Base-by-base conservation (phyloP, 1,140 invertebrate species). In the Microplitis mediator region DNA sequence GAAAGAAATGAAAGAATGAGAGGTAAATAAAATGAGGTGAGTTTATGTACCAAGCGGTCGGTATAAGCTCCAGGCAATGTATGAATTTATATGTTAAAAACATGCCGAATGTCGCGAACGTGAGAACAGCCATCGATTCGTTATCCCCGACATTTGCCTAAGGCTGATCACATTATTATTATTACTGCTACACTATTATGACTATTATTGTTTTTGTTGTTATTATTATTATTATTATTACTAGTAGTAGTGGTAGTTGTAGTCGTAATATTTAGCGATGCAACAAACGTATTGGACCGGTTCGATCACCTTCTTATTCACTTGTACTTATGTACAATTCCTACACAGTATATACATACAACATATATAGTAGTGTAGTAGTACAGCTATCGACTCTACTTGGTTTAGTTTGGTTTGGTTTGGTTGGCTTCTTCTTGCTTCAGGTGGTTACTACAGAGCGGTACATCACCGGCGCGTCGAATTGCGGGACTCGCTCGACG, bases 401-500 rank as follows among this genome's bases (percentile, higher is more conserved):
- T 39, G 56, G 58, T 52, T 70, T 16, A n/a, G 11, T 52, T 52
- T 3, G 13, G 6, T 31, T 36, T 68, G n/a, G 34, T 68, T 68
- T 16, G 14, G 39, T 45, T 45, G 8, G 39, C 39, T 14, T 51
- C 39, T 71, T 64, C n/a, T 45, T 64, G 51, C 35, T 64, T 52
- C 16, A 54, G 50, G 32, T 71, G 58, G 69, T 52, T 52, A 32
- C 39, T 35, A 70, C 60, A 39, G 45, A 69, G 65, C 67, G 69
- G 70, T 72, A 72, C 63, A 72, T 74, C 72, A 72, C 68, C 60
- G 50, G 68, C 45, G 62, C 72, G 58, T 77, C 77, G 76, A 77
- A 78, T 61, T 70, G 72, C 72, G 64, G 70, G 64, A 66, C 62
- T 31, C 72, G 69, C 74, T 79, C 72, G 72, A 78, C 69, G 74